Evolutionary conservation across 2,888 invertebrate genomes (phyloP), one percentile per base, ranked within the genome.

Genomic region (Dione vanillae): DNA sequence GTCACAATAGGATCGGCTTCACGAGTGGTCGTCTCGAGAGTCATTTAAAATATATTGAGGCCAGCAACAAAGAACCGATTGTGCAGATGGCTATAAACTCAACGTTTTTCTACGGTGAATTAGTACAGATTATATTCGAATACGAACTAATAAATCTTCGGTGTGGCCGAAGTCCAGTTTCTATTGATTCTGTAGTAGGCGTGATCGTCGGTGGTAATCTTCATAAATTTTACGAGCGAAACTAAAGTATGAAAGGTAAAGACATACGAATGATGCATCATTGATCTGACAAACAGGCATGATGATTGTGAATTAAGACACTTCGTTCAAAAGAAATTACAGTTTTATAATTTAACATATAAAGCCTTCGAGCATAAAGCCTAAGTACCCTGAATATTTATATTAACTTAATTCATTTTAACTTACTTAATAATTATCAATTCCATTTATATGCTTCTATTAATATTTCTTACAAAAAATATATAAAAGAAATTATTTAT

Each of bases 1-100:
- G 85, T 89, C 89, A 91, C 91, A 91, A 92, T 86, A 79, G 87
- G 77, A 81, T 75, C 85, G 83, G 82, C 86, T 82, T 78, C 83
- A 79, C 79, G 85, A 86, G 85, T 78, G 86, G 83, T 83, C 85
- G 87, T 80, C 83, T 85, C 83, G 81, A 82, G 81, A 89, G 86
- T 91, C 90, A 91, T 92, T 92, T 91, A 87, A 92, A 91, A 92
- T 92, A 92, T 92, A 92, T 93, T 91, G 92, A 92, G 83, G 70
- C 80, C 78, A 78, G 75, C 84, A 82, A 92, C 91, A 92, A 92
- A 87, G 85, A 80, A 72, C 71, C 86, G 83, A 90, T 90, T 90
- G 91, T 91, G 87, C 87, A 86, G 83, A 77, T 83, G 85, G 85
- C 82, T 84, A 86, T 90, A 88, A 89, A 86, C 82, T 83, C 84